Conservation (phyloP, 2,888 invertebrate species). For the Tanaodytes sp. region DNA sequence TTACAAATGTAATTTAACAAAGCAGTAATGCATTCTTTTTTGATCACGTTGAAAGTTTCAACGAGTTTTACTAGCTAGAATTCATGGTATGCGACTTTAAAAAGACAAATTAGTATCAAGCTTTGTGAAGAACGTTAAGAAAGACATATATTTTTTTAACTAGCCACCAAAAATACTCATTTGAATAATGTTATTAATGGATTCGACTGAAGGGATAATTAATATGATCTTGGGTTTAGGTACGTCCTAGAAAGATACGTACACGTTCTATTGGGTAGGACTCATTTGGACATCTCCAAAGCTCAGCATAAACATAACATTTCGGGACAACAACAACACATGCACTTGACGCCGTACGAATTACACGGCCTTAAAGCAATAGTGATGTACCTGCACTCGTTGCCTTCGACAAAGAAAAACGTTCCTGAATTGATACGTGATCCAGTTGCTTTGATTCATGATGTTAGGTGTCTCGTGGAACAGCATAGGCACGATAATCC, state of each 20-base stretch:
- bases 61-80: too few relatives aligned
- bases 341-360: constrained; percentile 86
- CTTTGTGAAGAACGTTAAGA: too few relatives aligned
- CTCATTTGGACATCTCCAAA: constrained; percentile 78
- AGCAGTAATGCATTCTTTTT: too few relatives aligned
- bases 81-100: too few relatives aligned
- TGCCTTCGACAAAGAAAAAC: constrained; percentile 91
- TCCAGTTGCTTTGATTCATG: constrained; percentile 90
- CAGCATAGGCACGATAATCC: constrained; percentile 91
- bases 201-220: too few relatives aligned
- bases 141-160: neutral
- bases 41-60: too few relatives aligned
- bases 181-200: too few relatives aligned
- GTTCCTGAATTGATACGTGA: constrained; percentile 92
- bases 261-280: constrained; percentile 86
- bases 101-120: too few relatives aligned
- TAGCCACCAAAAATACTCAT: too few relatives aligned
- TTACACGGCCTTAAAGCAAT: constrained; percentile 89
- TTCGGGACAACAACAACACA: constrained; percentile 76
- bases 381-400: constrained; percentile 90
- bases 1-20: too few relatives aligned
- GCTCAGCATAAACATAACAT: constrained; percentile 64
- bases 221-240: too few relatives aligned
- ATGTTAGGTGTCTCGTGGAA: constrained; percentile 90
- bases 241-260: constrained; percentile 96